phyloP scores from a whole-genome alignment of 2,888 invertebrate species.

The Hermaeophaga mercurialis region DNA sequence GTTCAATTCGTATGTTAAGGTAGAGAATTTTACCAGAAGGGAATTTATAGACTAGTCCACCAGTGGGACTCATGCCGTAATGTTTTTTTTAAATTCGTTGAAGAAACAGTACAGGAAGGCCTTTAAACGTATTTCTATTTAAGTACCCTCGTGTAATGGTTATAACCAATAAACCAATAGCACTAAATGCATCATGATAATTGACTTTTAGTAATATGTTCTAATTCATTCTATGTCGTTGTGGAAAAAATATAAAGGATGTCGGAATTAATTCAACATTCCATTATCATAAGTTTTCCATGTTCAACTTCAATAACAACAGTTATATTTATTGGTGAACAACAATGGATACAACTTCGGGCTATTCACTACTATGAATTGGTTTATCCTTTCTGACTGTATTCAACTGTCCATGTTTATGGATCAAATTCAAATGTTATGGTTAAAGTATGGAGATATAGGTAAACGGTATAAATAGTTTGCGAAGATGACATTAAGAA shows the following conservation, averaged over 20 bases:
- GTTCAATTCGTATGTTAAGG: too few species aligned
- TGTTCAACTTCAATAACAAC: conserved; percentile 1
- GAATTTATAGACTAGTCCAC: too few species aligned
- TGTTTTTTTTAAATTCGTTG: too few species aligned
- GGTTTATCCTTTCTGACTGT: conserved; percentile 16
- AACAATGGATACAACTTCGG: conserved; percentile 5
- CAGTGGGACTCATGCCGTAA: too few species aligned
- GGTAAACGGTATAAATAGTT: conserved; percentile 36
- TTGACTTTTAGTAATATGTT: too few species aligned
- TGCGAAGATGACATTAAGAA: conserved; percentile 40
- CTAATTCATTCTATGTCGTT: too few species aligned
- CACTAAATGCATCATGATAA: too few species aligned
- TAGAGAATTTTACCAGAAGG: too few species aligned
- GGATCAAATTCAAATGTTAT: conserved; percentile 37
- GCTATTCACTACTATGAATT: conserved; percentile 6
- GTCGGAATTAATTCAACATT: not conserved
- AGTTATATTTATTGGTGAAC: conserved; percentile 2
- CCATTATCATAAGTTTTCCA: not conserved
- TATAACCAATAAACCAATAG: too few species aligned
- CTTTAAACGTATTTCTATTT: too few species aligned
- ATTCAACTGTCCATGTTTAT: conserved; percentile 36
- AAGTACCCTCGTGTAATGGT: too few species aligned
- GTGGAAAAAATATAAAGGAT: not conserved
- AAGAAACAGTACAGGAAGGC: too few species aligned
- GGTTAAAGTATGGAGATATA: conserved; percentile 35